Percentiles rank a stretch among this genome's conserved stretches.
Evolutionary conservation across 2,797 vertebrate genomes (phyloP).

Genomic region (Tiaroga cobitis): DNA sequence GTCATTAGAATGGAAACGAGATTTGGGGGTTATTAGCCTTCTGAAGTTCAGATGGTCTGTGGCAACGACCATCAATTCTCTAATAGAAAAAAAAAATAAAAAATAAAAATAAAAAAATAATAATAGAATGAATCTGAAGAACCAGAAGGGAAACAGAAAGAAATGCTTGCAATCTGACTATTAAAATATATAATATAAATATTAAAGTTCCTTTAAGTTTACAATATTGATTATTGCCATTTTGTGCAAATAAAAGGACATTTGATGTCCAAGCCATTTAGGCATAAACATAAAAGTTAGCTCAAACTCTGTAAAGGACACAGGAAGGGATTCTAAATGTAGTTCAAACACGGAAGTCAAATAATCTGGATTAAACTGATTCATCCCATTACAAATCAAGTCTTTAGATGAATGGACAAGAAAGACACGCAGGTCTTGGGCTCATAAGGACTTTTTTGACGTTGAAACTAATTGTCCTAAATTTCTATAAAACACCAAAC

Average conservation of each 20-base stretch:
- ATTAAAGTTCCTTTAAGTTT: background rate
- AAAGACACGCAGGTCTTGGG: background rate
- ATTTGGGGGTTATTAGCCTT: background rate
- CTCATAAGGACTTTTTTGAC: background rate
- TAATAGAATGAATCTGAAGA: background rate
- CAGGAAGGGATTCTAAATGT: conserved; percentile 18
- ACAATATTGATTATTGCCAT: background rate
- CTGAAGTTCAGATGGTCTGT: background rate
- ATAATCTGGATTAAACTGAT: conserved; percentile 54
- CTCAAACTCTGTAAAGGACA: background rate
- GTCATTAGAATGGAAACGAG: conserved; percentile 20
- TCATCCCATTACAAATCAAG: conserved; percentile 17
- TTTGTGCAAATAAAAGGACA: background rate
- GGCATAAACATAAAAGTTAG: background rate
- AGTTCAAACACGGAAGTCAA: background rate
- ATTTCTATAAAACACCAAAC: background rate
- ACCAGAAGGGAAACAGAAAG: background rate
- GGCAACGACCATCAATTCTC: background rate
- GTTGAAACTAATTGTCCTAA: background rate
- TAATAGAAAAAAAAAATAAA: too few species aligned
- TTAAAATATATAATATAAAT: background rate
- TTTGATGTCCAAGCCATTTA: background rate
- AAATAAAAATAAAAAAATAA: too few species aligned
- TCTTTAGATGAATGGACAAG: conserved; percentile 20
- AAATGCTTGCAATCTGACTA: background rate